Evolutionary conservation across 2,888 invertebrate genomes (phyloP).

Genomic region (Chaitophorus viminalis): DNA sequence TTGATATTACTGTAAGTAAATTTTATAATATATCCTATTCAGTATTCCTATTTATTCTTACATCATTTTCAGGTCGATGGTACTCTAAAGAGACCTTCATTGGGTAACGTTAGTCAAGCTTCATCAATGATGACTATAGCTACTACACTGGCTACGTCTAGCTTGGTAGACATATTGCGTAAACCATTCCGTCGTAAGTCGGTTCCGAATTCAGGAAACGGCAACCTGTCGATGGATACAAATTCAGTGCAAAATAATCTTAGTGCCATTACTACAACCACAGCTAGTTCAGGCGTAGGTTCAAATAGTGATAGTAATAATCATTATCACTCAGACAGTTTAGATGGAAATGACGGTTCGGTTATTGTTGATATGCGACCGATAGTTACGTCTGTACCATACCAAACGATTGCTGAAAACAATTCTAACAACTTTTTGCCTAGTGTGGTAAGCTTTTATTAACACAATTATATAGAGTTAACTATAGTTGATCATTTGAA

Average conservation of each 20-base stretch:
- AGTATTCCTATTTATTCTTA: neutral
- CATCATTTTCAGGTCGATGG: conserved; percentile 57
- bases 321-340: conserved; percentile 53
- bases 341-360: conserved; percentile 50
- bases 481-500: neutral
- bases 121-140: conserved; percentile 58
- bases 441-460: conserved; percentile 56
- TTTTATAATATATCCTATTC: neutral
- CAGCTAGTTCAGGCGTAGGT: conserved; percentile 63
- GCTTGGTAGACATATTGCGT: conserved; percentile 75
- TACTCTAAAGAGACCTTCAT: conserved; percentile 63
- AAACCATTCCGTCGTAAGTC: conserved; percentile 78
- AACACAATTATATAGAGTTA: neutral
- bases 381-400: conserved; percentile 57
- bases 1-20: conserved; percentile 51
- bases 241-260: conserved; percentile 38
- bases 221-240: conserved; percentile 39
- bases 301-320: conserved; percentile 42
- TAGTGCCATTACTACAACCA: conserved; percentile 50
- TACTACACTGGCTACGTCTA: conserved; percentile 63
- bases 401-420: conserved; percentile 54
- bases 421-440: conserved; percentile 55
- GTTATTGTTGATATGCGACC: conserved; percentile 60
- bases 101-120: conserved; percentile 61
- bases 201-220: conserved; percentile 65